Percentiles rank a stretch among this genome's conserved stretches.
These are phyloP conservation scores for Drosophila paracracens DNA, from an alignment of 2,888 invertebrate genomes.

Conservation along the genomic window DNA sequence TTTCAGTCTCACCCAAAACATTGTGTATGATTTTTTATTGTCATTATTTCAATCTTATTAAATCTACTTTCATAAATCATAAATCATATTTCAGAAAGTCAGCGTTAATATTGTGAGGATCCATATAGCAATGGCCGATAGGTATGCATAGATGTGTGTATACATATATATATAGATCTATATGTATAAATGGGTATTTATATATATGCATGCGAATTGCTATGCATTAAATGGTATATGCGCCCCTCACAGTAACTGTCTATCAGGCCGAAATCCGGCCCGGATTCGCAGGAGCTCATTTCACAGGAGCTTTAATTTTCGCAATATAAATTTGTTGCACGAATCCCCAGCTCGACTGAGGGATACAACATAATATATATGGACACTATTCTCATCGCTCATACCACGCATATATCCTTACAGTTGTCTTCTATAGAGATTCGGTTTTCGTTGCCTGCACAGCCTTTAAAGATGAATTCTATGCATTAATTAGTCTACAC, in stretches of 20 bases:
- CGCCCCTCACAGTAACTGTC: no score
- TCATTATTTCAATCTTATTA: neutral
- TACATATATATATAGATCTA: no score
- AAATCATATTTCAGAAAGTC: neutral
- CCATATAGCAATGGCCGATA: no score
- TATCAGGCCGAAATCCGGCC: no score
- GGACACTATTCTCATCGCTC: constrained; percentile 4
- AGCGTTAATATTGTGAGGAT: neutral
- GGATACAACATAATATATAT: neutral
- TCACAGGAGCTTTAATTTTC: no score
- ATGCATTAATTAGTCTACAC: constrained; percentile 3
- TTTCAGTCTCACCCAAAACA: neutral
- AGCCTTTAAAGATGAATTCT: constrained; percentile 50
- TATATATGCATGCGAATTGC: no score
- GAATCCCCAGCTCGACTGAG: no score
- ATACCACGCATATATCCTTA: constrained; percentile 43
- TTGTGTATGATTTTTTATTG: neutral
- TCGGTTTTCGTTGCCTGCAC: constrained; percentile 56
- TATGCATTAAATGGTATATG: no score
- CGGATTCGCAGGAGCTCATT: no score
- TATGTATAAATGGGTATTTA: no score
- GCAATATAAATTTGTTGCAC: no score
- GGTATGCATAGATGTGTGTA: no score
- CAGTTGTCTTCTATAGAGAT: constrained; percentile 33
- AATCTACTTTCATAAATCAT: neutral